Base-by-base conservation (phyloP, 2,888 invertebrate genomes). In the Strigamia maritima region DNA sequence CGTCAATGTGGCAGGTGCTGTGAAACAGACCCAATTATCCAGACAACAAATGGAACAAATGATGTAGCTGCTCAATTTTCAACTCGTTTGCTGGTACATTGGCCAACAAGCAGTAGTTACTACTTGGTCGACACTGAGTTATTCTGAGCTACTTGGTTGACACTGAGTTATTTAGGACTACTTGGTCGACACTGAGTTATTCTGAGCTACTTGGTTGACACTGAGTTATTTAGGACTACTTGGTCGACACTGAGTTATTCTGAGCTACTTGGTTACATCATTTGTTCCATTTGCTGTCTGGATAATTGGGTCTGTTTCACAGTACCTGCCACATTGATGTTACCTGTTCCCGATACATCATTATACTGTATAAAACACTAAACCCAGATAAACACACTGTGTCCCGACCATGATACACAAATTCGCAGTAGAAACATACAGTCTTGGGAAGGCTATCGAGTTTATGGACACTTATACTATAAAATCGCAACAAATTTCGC, bases 41-140 rank as follows among this genome's bases (percentile, higher is more conserved):
- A 78, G 65, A 31, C 54, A n/a, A n/a, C n/a, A 14, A 1, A 28
- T 16, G 31, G 31, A n/a, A 75, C 26, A 6, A 77, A 22, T 44
- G 77, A 77, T 12, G 78, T 81, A 19, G 40, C 79, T 28, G 76
- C 78, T 12, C 79, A 80, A 38, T 81, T 81, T 78, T 80, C 81
- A 1, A 74, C 79, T 22, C 80, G 77, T 80, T 81, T 35, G 81
- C 81, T 35, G 76, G 60, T 16, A 35, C 14, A 44, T 31, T 28
- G 77, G 40, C 22, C 22, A 24, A 6, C 35, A 31, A 44, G 6
- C 77, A 14, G 22, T 22, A 24, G 19, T n/a, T 14, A 77, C n/a
- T n/a, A n/a, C n/a, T n/a, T n/a, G n/a, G n/a, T n/a, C n/a, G n/a
- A n/a, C n/a, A n/a, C n/a, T n/a, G n/a, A n/a, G n/a, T n/a, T n/a